phyloP scores from a whole-genome alignment of 1,140 invertebrate genomes.

The Pogonus chalceus region DNA sequence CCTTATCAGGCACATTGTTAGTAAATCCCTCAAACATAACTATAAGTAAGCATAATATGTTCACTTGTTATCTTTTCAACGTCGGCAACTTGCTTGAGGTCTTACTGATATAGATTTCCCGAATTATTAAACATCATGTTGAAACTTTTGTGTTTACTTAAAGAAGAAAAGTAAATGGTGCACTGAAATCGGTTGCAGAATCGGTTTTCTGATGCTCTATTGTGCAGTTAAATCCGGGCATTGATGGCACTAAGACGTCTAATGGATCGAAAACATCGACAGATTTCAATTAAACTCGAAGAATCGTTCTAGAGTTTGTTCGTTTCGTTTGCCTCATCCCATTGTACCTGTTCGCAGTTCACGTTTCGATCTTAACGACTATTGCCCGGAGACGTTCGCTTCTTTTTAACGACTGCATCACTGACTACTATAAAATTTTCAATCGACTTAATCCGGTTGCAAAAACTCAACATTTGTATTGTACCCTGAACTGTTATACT shows the following conservation, averaged over 20 bases:
- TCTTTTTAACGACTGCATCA: slow-evolving; percentile 4
- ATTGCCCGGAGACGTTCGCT: not conserved
- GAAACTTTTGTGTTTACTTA: too few relatives aligned
- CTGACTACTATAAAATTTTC: slow-evolving; percentile 3
- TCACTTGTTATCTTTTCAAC: too few relatives aligned
- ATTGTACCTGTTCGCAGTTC: not conserved
- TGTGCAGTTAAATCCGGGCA: slow-evolving; percentile 5
- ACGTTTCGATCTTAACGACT: not conserved
- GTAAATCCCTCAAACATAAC: too few relatives aligned
- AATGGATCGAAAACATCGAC: slow-evolving; percentile 5
- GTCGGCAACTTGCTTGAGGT: too few relatives aligned
- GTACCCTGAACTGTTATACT: too few relatives aligned
- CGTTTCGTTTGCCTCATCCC: not conserved
- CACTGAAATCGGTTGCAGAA: too few relatives aligned
- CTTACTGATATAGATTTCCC: too few relatives aligned
- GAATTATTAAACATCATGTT: too few relatives aligned
- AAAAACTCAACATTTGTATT: not conserved
- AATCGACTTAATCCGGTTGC: slow-evolving; percentile 2
- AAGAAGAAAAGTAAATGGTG: too few relatives aligned
- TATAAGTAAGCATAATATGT: too few relatives aligned
- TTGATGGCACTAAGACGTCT: slow-evolving; percentile 5
- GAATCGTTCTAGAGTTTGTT: not conserved
- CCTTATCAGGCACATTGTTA: too few relatives aligned
- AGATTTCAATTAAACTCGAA: slow-evolving; percentile 6
- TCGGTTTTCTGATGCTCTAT: too few relatives aligned